Base-by-base conservation (phyloP, 1,140 invertebrate genomes). In the Pomacea maculata region DNA sequence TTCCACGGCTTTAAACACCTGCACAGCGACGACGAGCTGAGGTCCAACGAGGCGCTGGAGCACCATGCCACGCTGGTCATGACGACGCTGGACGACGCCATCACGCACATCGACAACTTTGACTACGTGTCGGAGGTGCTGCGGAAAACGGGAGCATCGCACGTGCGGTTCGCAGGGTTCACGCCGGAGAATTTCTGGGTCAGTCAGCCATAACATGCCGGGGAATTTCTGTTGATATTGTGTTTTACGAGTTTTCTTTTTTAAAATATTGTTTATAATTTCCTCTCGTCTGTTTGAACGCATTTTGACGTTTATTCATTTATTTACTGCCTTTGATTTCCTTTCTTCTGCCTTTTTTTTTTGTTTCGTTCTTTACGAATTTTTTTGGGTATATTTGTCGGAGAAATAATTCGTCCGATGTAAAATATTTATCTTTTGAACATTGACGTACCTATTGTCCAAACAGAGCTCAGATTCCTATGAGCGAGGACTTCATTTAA, bases 71-170 rank as follows among this genome's bases (percentile, higher is more conserved):
- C 86, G 11, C 80, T 88, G 55, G 88, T 89, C 0, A 89, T 89
- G 88, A 83, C 83, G 15, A 87, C 86, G 12, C 78, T 89, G 7
- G 88, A 89, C 70, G 87, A 89, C 70, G 86, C 88, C 78, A 86
- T 89, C 61, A 80, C 85, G 8, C 84, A 86, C 74, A 85, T 89
- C 7, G 88, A 89, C 68, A 86, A 88, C 73, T 85, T 83, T 34
- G 85, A 87, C 29, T 87, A 82, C 78, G 83, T 88, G 15, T 75
- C 64, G 17, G 82, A 85, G 67, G 68, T 85, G 6, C 70, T 87
- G 14, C 55, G 76, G 11, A 84, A 84, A 68, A 86, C 85, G 2
- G 87, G 86, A 1, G 81, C 68, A 7, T 84, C 86, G 29, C 88
- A 89, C 80, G 70, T 78, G 17, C 78, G 85, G 70, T 87, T 89